Evolutionary conservation across 2,888 invertebrate species (phyloP), one percentile per base, ranked within the genome.

Genomic region (Lithophane leautieri): DNA sequence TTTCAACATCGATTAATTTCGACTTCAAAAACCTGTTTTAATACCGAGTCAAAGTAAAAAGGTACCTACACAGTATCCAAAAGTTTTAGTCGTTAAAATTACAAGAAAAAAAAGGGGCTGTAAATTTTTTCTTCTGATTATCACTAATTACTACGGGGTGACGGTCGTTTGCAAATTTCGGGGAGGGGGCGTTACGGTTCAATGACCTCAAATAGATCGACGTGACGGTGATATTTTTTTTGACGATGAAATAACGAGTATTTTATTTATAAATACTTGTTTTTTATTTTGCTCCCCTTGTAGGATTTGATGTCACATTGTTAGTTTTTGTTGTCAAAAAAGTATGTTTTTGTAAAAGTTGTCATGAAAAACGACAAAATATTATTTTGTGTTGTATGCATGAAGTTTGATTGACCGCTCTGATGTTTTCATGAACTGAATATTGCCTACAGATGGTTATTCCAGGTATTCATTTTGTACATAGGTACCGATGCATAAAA

Each of bases 61-160:
- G 61, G 62, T 69, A 76, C 68, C n/a, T n/a, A n/a, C n/a, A 75
- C 76, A 84, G 80, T 86, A 77, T 83, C 42, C 42, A 71, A 84
- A 91, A 92, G 88, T 92, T 92, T 88, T 86, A 80, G 90, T 93
- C 90, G 90, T 94, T 93, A 91, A 91, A 92, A 92, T 89, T 89
- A 83, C 84, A 89, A 81, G 44, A 75, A 90, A 91, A 90, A 90
- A 92, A 89, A 78, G 87, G 89, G 86, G 86, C 89, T 91, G 89
- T 89, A 89, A 93, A 88, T 93, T 94, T 76, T 91, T 81, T 81
- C 76, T 81, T 84, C 85, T 93, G 93, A 95, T 94, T 93, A 94
- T 95, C 95, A 94, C 94, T 95, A 95, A 95, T 95, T 95, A 95
- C 93, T 89, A 88, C 81, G 86, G 89, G 91, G 90, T 88, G 89